A percentile compares a stretch with the other conserved stretches of the same genome.
These are phyloP conservation scores for Brenthis hecate DNA, from an alignment of 2,888 invertebrate species.

Conservation along the genomic window DNA sequence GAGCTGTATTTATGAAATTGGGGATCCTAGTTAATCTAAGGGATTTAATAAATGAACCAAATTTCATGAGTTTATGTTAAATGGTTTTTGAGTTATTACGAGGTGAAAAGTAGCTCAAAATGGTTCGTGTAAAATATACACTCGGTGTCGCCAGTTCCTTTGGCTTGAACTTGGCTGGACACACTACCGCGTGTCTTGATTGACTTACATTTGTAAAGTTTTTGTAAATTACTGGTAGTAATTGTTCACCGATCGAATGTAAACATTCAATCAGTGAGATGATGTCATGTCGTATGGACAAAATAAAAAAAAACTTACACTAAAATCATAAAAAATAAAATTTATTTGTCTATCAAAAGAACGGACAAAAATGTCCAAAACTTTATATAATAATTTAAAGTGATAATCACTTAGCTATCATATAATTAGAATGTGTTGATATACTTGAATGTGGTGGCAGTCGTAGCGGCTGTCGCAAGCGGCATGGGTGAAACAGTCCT, in stretches of 20 bases:
- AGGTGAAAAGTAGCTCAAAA: too few species aligned
- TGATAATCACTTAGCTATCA: constrained; percentile 23
- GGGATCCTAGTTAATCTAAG: too few species aligned
- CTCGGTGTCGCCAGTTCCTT: too few species aligned
- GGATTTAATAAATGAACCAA: too few species aligned
- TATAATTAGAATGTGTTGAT: constrained; percentile 11
- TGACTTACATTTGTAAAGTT: constrained; percentile 14
- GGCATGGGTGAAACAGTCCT: neutral
- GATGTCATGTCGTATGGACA: neutral
- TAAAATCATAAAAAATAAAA: constrained; percentile 26
- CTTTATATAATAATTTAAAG: constrained; percentile 30
- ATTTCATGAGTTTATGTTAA: too few species aligned
- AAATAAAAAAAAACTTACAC: constrained; percentile 24
- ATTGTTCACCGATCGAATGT: neutral
- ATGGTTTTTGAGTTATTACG: too few species aligned
- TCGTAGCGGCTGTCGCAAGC: constrained; percentile 16
- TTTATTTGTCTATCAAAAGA: constrained; percentile 28
- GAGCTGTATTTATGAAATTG: too few species aligned
- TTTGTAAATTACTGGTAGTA: constrained; percentile 8
- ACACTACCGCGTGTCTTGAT: neutral
- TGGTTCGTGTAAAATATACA: too few species aligned
- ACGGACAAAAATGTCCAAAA: constrained; percentile 28
- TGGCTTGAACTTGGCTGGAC: too few species aligned
- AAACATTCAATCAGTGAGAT: constrained; percentile 2
- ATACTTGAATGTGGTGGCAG: constrained; percentile 25